Evolutionary conservation across 2,113 vertebrate genomes (phyloP).

Genomic region (Microcebus griseorufus): DNA sequence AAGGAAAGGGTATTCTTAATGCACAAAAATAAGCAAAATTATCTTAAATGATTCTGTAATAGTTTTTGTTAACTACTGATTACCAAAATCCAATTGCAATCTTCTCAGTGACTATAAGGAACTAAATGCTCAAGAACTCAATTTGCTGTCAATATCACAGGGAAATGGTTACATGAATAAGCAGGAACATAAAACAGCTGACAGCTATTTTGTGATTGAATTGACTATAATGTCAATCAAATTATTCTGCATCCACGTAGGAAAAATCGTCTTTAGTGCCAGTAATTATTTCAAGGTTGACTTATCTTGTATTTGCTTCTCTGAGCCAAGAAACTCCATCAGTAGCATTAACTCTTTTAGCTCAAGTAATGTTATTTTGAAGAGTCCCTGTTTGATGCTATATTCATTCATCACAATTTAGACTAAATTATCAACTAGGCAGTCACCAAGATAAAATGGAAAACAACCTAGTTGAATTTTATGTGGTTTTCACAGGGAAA

Average conservation of each 20-base stretch:
- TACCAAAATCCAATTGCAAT: slow-evolving; percentile 22
- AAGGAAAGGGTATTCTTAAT: neutral
- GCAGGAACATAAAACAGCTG: neutral
- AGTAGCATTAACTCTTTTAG: neutral
- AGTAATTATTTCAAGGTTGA: neutral
- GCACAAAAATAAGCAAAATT: neutral
- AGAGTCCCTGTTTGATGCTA: neutral
- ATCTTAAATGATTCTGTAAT: neutral
- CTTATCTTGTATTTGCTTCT: neutral
- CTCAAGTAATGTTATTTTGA: neutral
- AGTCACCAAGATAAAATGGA: neutral
- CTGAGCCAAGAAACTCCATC: neutral
- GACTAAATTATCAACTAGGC: neutral
- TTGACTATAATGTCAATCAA: slow-evolving; percentile 38
- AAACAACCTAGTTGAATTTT: neutral
- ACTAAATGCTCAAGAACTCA: neutral
- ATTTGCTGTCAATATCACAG: slow-evolving; percentile 1
- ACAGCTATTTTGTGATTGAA: slow-evolving; percentile 7
- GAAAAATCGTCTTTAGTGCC: neutral
- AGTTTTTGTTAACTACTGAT: slow-evolving; percentile 37
- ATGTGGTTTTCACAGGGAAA: neutral
- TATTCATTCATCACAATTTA: neutral
- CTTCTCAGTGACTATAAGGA: neutral
- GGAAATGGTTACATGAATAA: neutral
- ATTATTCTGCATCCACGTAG: slow-evolving; percentile 1